phyloP scores from a whole-genome alignment of 2,888 invertebrate genomes.

The Athrips mouffetella region DNA sequence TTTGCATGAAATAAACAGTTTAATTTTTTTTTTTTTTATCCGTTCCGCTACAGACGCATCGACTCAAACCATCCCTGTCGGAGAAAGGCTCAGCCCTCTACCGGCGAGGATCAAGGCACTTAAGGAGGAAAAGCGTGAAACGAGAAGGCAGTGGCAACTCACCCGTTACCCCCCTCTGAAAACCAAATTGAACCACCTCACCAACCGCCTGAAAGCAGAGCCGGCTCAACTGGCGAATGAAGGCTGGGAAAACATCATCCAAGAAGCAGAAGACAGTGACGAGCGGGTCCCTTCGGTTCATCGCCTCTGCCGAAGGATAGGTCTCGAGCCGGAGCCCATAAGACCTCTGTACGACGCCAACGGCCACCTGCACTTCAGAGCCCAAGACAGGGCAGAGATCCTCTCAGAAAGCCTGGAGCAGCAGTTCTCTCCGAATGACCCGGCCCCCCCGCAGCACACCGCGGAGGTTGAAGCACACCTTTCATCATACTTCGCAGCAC shows the following conservation, averaged over 20 bases:
- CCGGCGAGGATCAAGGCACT: too few relatives aligned
- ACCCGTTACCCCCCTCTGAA: background rate
- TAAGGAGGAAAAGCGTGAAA: background rate
- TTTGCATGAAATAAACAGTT: too few relatives aligned
- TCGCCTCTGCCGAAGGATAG: background rate
- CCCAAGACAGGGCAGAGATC: conserved; percentile 14
- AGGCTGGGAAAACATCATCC: background rate
- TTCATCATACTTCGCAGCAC: background rate
- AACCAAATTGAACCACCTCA: background rate
- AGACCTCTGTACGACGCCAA: background rate
- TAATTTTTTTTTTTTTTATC: too few relatives aligned
- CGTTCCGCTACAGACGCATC: background rate
- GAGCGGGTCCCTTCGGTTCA: background rate
- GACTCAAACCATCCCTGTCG: too few relatives aligned
- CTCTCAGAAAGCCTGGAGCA: conserved; percentile 10
- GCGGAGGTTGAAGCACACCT: background rate
- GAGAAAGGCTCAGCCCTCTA: too few relatives aligned
- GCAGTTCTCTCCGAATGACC: conserved; percentile 11
- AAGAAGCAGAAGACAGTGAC: background rate
- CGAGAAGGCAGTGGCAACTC: background rate
- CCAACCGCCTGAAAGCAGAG: background rate
- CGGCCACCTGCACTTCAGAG: background rate
- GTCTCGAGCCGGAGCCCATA: background rate
- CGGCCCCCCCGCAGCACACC: background rate
- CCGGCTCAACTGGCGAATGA: background rate